Conservation (phyloP, 1,140 invertebrate species). For the Heliothis virescens region DNA sequence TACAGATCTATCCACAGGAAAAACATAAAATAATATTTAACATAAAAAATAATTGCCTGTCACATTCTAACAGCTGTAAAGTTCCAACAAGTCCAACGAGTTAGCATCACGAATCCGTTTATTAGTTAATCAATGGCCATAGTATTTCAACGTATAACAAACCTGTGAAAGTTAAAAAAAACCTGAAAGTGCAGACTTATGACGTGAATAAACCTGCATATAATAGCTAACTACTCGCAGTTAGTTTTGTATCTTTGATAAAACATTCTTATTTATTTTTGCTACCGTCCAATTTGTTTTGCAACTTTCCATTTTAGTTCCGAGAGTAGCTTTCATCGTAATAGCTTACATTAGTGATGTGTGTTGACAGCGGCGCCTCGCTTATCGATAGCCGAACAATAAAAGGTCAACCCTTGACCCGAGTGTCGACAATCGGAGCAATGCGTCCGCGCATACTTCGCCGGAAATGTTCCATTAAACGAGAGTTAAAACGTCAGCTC, state of each 20-base stretch:
- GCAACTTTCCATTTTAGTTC: constrained; percentile 42
- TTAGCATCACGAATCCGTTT: background rate
- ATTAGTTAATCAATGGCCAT: background rate
- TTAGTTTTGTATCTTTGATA: background rate
- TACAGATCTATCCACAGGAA: constrained; percentile 12
- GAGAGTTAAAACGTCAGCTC: constrained; percentile 52
- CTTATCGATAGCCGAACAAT: constrained; percentile 61
- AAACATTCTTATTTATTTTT: background rate
- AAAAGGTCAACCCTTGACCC: constrained; percentile 62
- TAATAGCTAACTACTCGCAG: too few relatives aligned
- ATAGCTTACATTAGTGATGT: constrained; percentile 47
- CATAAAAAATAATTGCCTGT: too few relatives aligned
- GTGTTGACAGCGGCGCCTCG: constrained; percentile 53
- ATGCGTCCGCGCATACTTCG: constrained; percentile 56
- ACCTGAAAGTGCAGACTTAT: background rate
- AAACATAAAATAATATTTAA: constrained; percentile 3
- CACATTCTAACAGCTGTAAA: too few relatives aligned
- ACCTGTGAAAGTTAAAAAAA: background rate
- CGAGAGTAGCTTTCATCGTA: constrained; percentile 20
- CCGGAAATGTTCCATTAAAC: constrained; percentile 62
- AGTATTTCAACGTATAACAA: too few relatives aligned
- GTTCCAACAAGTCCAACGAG: background rate
- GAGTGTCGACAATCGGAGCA: constrained; percentile 55
- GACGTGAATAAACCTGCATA: too few relatives aligned
- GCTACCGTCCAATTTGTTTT: background rate